Evolutionary conservation across 2,888 invertebrate species (phyloP).

Genomic region (Rhynchonema sp.): DNA sequence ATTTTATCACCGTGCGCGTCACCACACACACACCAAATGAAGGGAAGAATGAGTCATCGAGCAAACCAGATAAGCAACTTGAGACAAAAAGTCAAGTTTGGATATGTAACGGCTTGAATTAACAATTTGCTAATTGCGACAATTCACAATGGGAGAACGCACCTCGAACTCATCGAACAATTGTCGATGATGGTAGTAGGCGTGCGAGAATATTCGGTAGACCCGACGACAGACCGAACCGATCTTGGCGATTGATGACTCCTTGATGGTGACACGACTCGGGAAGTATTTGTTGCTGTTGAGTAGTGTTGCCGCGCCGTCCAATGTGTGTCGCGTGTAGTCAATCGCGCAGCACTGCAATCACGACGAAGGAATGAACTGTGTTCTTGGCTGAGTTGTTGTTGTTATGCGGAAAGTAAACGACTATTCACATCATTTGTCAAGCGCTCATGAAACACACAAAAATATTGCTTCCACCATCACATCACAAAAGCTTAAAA

Average conservation of each 20-base stretch:
- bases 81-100: no score
- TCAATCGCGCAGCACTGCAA: conserved; percentile 82
- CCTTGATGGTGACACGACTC: conserved; percentile 95
- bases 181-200: conserved; percentile 87
- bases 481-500: neutral
- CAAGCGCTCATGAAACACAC: neutral
- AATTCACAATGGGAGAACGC: conserved; percentile 10
- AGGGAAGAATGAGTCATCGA: no score
- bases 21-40: no score
- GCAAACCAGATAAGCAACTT: no score
- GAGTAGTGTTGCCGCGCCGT: conserved; percentile 90
- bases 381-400: no score
- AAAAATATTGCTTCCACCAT: neutral
- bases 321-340: conserved; percentile 91
- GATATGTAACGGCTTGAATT: no score
- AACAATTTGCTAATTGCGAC: no score
- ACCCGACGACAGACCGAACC: conserved; percentile 95
- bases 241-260: conserved; percentile 90
- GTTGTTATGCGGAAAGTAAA: no score
- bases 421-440: no score
- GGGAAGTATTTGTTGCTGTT: conserved; percentile 99
- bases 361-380: no score
- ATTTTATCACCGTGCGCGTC: no score
- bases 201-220: conserved; percentile 97
- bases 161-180: conserved; percentile 93